These are phyloP conservation scores for Zaprionus ornatus DNA, from an alignment of 1,140 invertebrate species.

Conservation along the genomic window DNA sequence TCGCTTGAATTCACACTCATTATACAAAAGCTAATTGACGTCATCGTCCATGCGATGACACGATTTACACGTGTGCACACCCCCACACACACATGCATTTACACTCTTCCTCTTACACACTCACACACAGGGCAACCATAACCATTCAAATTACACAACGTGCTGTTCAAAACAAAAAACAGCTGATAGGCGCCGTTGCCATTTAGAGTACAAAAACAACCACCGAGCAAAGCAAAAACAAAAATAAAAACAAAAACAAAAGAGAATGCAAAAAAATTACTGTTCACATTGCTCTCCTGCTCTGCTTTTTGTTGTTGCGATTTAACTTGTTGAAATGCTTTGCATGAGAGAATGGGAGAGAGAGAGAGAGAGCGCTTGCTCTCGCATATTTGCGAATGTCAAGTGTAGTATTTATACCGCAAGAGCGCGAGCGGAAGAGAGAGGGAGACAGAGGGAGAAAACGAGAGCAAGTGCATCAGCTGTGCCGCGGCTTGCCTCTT, in stretches of 20 bases:
- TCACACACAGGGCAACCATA: conserved; percentile 9
- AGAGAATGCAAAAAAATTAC: conserved; percentile 17
- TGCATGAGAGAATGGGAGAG: conserved; percentile 10
- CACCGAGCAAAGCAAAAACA: conserved; percentile 19
- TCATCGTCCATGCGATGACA: conserved; percentile 25
- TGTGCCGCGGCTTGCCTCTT: conserved; percentile 41
- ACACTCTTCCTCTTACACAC: background rate
- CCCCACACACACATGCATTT: conserved; percentile 6
- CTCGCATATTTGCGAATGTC: conserved; percentile 43
- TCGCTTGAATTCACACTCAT: conserved; percentile 1
- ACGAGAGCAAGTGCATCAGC: conserved; percentile 54
- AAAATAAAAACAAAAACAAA: background rate
- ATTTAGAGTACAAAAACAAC: conserved; percentile 21
- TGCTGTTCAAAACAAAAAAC: conserved; percentile 71
- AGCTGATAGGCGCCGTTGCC: conserved; percentile 56
- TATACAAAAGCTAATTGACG: conserved; percentile 29
- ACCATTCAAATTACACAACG: conserved; percentile 59
- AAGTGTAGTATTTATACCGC: conserved; percentile 46
- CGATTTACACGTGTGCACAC: conserved; percentile 3
- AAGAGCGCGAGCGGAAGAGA: conserved; percentile 14
- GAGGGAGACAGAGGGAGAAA: conserved; percentile 2
- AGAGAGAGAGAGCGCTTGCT: background rate
- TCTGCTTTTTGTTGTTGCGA: conserved; percentile 27
- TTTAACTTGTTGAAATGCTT: conserved; percentile 49
- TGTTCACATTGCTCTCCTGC: conserved; percentile 22